Evolutionary conservation across 2,888 invertebrate genomes (phyloP), one percentile per base, ranked within the genome.

Genomic region (Gari tellinella): DNA sequence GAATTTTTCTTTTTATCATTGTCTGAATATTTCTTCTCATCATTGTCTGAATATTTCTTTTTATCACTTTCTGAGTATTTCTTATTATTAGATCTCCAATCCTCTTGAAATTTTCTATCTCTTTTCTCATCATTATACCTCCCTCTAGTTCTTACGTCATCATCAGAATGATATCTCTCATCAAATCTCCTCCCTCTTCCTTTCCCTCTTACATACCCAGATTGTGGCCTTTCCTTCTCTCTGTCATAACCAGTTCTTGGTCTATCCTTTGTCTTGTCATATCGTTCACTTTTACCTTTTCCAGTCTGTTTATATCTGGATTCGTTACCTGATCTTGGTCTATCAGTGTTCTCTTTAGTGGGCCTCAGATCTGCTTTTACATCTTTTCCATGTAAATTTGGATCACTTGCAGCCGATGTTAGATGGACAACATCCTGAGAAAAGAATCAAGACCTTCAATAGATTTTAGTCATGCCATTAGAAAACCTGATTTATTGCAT

Each of bases 371-470:
- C 38, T 53, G 45, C 43, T 23, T 41, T 55, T 19, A 51, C 55
- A 40, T 23, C 17, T 38, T 60, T 40, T n/a, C 21, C 38, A 19
- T 4, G 23, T n/a, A 45, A 58, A 17, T 61, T 51, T 19, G 41
- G 31, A 0, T 19, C 5, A 15, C 40, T 25, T 49, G 26, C 46
- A n/a, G 40, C 12, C 12, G 46, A 38, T n/a, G 55, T 56, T 8
- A 64, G 17, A 25, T 48, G 55, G 10, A 66, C 45, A 21, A 66
- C 58, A 66, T 66, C 66, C 66, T 66, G 49, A 53, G 45, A 63
- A 23, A 14, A 19, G 15, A 26, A 40, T 14, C 19, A n/a, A n/a
- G n/a, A n/a, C n/a, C n/a, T n/a, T n/a, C n/a, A n/a, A n/a, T n/a
- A n/a, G n/a, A n/a, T n/a, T n/a, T 40, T 8, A 40, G 40, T 14